A percentile compares a stretch with the other conserved stretches of the same genome.
Evolutionary conservation across 2,797 vertebrate species (phyloP).

Genomic region (Clarias laeviceps): DNA sequence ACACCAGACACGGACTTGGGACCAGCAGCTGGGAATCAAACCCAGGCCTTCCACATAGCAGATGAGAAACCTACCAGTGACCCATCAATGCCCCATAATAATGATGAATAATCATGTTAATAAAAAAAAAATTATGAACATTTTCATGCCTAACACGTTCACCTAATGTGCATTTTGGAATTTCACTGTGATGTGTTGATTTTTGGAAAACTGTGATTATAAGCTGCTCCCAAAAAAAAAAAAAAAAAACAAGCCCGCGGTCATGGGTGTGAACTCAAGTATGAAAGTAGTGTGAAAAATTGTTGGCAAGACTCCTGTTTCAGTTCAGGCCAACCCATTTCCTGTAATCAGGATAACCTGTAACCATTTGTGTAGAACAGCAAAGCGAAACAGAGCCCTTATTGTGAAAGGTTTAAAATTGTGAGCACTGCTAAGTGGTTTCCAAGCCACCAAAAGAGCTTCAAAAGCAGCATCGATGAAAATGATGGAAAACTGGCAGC

Average conservation of each 20-base stretch:
- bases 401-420: background rate
- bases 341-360: background rate
- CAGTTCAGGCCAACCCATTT: background rate
- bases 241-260: background rate
- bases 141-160: background rate
- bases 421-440: constrained; percentile 2
- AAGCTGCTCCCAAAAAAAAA: no score
- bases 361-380: background rate
- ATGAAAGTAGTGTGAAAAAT: background rate
- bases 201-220: background rate
- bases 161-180: background rate
- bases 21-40: no score
- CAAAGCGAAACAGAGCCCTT: background rate
- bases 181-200: background rate
- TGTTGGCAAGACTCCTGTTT: background rate
- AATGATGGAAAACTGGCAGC: constrained; percentile 17
- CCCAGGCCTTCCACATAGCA: no score
- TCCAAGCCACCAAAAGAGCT: background rate
- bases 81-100: no score
- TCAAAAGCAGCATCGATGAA: background rate
- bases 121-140: background rate
- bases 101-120: background rate
- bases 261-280: background rate
- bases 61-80: no score
- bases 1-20: no score